Evolutionary conservation across 2,113 vertebrate genomes (phyloP).

Genomic region (Caranx ignobilis): DNA sequence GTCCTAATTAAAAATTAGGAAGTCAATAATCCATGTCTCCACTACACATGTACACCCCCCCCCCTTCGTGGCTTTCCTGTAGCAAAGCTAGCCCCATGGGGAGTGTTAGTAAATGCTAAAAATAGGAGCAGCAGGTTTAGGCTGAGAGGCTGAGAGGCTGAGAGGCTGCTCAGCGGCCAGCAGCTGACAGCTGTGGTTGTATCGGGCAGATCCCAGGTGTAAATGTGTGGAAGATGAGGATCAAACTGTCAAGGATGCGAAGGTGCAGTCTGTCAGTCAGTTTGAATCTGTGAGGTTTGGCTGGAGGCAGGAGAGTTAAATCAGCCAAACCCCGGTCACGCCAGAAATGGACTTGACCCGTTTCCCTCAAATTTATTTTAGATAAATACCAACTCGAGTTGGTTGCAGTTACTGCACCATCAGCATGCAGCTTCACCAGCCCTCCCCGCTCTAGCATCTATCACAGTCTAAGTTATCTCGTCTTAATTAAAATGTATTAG

Average conservation of each 20-base stretch:
- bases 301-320: neutral
- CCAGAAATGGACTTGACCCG: too few relatives aligned
- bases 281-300: neutral
- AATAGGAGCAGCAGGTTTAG: conserved; percentile 43
- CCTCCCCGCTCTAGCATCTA: neutral
- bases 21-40: neutral
- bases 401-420: too few relatives aligned
- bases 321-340: neutral
- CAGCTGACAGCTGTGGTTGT: conserved; percentile 2
- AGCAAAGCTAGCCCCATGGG: conserved; percentile 19
- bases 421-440: neutral
- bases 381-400: too few relatives aligned
- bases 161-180: conserved; percentile 4
- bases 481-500: neutral
- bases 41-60: neutral
- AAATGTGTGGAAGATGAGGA: neutral
- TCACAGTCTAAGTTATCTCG: too few relatives aligned
- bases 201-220: neutral
- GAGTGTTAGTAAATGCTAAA: neutral
- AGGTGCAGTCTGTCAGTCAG: neutral
- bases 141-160: conserved; percentile 20
- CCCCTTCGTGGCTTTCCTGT: neutral
- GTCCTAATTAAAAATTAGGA: neutral
- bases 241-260: neutral
- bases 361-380: too few relatives aligned